Base-by-base conservation (phyloP, 2,888 invertebrate genomes). In the Drepana falcataria region DNA sequence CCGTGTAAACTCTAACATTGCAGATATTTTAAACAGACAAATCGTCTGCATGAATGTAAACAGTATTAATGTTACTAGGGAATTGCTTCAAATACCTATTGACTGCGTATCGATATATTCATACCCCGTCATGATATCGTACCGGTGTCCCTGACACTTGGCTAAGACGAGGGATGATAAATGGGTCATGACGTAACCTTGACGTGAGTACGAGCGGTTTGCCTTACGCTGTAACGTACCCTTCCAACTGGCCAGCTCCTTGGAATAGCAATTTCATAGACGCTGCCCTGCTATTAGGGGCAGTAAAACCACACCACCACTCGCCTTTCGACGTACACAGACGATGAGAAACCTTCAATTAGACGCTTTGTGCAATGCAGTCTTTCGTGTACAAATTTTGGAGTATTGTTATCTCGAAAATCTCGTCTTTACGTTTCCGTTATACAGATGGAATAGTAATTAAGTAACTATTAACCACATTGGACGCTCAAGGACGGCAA, bases 231-330 rank as follows among this genome's bases (percentile, higher is more conserved):
- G 76, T 79, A 79, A 75, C 79, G 71, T 76, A 66, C 72, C 74
- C 75, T 73, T 71, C 70, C 59, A 68, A 71, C 71, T 75, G 67
- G 71, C 77, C 73, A 72, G 80, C 78, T 78, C 74, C 79, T 83
- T 79, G 79, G 76, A 81, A 80, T 79, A 81, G 79, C 80, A 81
- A 84, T 87, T 85, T 84, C 73, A 79, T 78, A 79, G 75, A 71
- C 72, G 74, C 77, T 71, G 71, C 83, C 78, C 80, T 79, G 72
- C 83, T 81, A 86, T 87, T 87, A 84, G 66, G 79, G 79, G 79
- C 65, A 77, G 74, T 83, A 82, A 85, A 81, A 72, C 77, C 75
- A 75, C 77, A 74, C 80, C 71, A 68, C 64, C 66, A 75, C 79
- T 77, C 79, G 79, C 81, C 82, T 68, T 68, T 74, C 73, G 71